phyloP scores from a whole-genome alignment of 2,113 vertebrate species.

The Nannospalax galili region DNA sequence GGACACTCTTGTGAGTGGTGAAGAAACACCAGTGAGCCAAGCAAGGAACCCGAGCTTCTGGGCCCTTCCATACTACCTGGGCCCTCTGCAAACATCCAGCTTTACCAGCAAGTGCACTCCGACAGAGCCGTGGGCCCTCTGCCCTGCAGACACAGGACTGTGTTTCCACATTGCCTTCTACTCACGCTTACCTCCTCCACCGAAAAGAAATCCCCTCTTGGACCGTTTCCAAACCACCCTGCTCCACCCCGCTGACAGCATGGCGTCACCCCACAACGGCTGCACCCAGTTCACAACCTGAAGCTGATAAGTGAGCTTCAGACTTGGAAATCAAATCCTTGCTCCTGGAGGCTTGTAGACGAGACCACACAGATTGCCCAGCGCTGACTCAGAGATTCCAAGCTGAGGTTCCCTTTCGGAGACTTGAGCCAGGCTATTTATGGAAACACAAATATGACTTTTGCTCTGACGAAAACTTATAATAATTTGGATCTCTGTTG shows the following conservation, averaged over 20 bases:
- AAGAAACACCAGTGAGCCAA: neutral
- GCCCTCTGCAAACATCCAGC: neutral
- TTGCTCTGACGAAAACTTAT: conserved; percentile 36
- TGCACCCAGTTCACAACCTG: conserved; percentile 41
- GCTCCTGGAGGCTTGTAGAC: conserved; percentile 15
- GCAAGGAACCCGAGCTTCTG: neutral
- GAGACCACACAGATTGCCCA: conserved; percentile 63
- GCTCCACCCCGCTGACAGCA: neutral
- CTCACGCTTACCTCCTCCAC: neutral
- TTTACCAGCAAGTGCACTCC: neutral
- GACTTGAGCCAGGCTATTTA: conserved; percentile 45
- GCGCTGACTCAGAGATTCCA: conserved; percentile 46
- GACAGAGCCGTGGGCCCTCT: neutral
- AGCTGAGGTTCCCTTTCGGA: neutral
- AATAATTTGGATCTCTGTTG: neutral
- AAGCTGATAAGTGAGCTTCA: conserved; percentile 56
- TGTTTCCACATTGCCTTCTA: neutral
- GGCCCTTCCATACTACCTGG: neutral
- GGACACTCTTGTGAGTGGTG: neutral
- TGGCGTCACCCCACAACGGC: conserved; percentile 26
- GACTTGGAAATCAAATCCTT: conserved; percentile 53
- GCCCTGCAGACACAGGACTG: neutral
- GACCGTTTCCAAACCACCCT: conserved; percentile 22
- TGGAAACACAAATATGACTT: conserved; percentile 44
- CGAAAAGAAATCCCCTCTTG: neutral